phyloP scores from a whole-genome alignment of 2,113 vertebrate species.

The Leptosomus discolor region DNA sequence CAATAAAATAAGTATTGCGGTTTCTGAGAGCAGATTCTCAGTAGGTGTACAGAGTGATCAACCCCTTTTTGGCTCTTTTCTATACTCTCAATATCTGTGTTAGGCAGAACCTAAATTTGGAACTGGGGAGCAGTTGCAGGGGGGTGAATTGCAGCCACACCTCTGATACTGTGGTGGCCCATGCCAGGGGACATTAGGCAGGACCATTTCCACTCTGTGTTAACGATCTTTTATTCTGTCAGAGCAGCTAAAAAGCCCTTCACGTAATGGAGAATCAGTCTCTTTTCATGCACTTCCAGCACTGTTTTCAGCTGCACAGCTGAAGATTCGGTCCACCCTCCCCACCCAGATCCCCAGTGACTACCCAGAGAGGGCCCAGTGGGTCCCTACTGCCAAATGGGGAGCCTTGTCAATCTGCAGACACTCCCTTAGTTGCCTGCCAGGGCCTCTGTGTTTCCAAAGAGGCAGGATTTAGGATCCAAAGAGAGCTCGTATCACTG shows the following conservation, averaged over 20 bases:
- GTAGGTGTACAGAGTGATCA: background rate
- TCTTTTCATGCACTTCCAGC: background rate
- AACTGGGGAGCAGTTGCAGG: background rate
- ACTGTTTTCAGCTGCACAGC: background rate
- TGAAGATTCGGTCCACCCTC: background rate
- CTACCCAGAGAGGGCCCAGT: background rate
- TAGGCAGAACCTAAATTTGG: background rate
- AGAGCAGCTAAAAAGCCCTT: background rate
- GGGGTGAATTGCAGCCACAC: background rate
- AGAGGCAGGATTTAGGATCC: background rate
- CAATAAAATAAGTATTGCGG: background rate
- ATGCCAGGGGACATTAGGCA: background rate
- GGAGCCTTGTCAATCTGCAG: background rate
- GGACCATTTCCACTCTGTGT: background rate
- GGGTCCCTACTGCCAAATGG: background rate
- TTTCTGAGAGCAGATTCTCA: background rate
- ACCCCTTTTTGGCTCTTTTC: background rate
- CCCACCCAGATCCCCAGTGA: background rate
- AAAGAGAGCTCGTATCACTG: background rate
- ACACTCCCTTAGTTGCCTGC: background rate
- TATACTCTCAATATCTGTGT: accelerated
- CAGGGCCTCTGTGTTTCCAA: background rate
- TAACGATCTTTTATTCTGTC: background rate
- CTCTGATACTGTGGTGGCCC: background rate
- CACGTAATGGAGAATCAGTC: background rate